Evolutionary conservation across 2,113 vertebrate genomes (phyloP).

Genomic region (Natator depressus): DNA sequence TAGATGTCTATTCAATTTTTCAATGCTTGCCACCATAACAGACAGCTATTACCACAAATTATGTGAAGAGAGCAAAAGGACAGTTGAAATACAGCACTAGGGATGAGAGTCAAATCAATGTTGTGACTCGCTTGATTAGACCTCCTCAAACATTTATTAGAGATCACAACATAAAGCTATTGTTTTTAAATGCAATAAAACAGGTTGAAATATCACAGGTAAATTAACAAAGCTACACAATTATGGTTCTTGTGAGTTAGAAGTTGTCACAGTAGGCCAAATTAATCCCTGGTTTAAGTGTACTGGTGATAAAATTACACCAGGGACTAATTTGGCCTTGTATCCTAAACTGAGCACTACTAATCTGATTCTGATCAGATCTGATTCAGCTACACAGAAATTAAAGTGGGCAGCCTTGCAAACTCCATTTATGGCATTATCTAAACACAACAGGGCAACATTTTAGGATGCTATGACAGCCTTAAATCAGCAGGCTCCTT

Average conservation of each 20-base stretch:
- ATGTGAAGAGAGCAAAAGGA: neutral
- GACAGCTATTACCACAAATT: neutral
- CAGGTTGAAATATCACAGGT: neutral
- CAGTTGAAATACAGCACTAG: neutral
- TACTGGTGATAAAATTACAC: neutral
- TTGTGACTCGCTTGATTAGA: neutral
- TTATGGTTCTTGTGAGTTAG: neutral
- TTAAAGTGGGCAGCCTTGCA: neutral
- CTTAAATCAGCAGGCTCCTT: neutral
- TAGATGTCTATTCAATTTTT: neutral
- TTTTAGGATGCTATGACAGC: neutral
- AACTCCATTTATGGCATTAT: neutral
- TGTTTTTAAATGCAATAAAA: neutral
- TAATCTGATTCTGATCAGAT: neutral
- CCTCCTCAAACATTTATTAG: neutral
- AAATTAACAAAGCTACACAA: neutral
- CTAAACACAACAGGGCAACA: neutral
- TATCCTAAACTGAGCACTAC: neutral
- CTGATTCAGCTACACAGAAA: neutral
- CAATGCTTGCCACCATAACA: neutral
- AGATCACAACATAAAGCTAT: neutral
- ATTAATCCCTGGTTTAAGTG: neutral
- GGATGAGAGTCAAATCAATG: neutral
- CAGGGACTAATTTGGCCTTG: neutral
- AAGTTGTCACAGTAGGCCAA: neutral